phyloP scores from a whole-genome alignment of 92 coral and sea anemone species.

The Galaxea fascicularis region DNA sequence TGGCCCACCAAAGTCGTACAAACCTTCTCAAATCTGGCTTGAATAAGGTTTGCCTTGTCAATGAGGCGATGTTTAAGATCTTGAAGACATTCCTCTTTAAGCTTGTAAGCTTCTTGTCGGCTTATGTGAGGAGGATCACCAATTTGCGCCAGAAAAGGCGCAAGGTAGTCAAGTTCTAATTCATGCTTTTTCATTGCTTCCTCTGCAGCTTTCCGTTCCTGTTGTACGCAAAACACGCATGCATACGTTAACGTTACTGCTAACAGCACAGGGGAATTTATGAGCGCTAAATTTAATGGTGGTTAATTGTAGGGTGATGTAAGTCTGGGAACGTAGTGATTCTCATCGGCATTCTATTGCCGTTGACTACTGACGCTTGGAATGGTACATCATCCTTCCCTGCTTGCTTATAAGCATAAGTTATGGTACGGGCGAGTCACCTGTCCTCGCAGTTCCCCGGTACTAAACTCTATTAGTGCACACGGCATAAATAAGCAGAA shows the following conservation, averaged over 20 bases:
- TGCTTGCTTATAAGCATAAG: too few relatives aligned
- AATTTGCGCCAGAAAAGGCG: slow-evolving; percentile 99
- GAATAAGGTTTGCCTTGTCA: slow-evolving; percentile 97
- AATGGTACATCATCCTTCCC: too few relatives aligned
- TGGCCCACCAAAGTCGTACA: not conserved
- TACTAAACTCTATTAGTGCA: too few relatives aligned
- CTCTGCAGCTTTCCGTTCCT: slow-evolving; percentile 95
- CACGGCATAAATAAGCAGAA: too few relatives aligned
- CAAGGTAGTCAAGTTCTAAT: slow-evolving; percentile 93
- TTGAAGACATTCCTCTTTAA: slow-evolving; percentile 99
- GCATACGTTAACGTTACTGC: not conserved
- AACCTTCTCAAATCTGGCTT: slow-evolving; percentile 99
- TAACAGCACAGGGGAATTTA: not conserved
- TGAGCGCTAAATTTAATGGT: too few relatives aligned
- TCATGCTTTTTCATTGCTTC: slow-evolving; percentile 99
- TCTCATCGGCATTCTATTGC: too few relatives aligned
- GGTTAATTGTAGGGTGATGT: too few relatives aligned
- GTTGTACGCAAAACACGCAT: not conserved
- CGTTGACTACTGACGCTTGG: too few relatives aligned
- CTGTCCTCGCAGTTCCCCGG: too few relatives aligned
- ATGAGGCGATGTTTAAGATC: slow-evolving; percentile 95
- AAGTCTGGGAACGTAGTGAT: too few relatives aligned
- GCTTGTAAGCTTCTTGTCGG: slow-evolving; percentile 87
- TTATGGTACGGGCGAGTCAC: too few relatives aligned
- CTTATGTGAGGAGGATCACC: slow-evolving; percentile 95